Percentiles rank a stretch among this genome's conserved stretches.
These are phyloP conservation scores for Rhea americana DNA, from an alignment of 2,113 vertebrate genomes.

Conservation along the genomic window DNA sequence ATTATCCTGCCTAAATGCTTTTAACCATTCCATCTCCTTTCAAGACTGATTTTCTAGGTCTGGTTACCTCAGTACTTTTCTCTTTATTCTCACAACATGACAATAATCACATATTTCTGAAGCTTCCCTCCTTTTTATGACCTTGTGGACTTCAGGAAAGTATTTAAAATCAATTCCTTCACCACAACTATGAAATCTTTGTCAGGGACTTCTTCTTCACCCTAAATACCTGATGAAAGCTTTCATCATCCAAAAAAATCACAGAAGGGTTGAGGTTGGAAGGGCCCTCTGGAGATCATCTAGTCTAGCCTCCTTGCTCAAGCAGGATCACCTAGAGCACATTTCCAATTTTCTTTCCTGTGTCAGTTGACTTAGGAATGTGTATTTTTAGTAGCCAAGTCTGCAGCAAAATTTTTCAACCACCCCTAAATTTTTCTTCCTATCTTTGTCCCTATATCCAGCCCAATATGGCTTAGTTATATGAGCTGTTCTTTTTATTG, in stretches of 20 bases:
- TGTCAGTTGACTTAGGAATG: neutral
- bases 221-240: neutral
- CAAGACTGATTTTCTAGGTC: neutral
- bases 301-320: no score
- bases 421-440: neutral
- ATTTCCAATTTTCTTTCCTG: neutral
- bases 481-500: neutral
- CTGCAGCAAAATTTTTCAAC: neutral
- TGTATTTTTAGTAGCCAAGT: neutral
- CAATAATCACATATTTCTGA: fast-evolving
- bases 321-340: no score
- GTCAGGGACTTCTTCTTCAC: neutral
- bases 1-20: neutral
- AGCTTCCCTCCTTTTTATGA: neutral
- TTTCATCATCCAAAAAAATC: neutral
- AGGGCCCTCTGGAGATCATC: no score
- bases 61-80: neutral
- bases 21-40: neutral
- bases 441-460: neutral
- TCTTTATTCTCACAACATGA: neutral
- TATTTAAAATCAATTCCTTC: neutral
- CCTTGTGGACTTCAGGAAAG: neutral
- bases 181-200: neutral
- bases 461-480: neutral
- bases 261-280: no score